Percentiles rank a stretch among this genome's conserved stretches.
These are phyloP conservation scores for Sula dactylatra DNA, from an alignment of 2,113 vertebrate species.

Conservation along the genomic window DNA sequence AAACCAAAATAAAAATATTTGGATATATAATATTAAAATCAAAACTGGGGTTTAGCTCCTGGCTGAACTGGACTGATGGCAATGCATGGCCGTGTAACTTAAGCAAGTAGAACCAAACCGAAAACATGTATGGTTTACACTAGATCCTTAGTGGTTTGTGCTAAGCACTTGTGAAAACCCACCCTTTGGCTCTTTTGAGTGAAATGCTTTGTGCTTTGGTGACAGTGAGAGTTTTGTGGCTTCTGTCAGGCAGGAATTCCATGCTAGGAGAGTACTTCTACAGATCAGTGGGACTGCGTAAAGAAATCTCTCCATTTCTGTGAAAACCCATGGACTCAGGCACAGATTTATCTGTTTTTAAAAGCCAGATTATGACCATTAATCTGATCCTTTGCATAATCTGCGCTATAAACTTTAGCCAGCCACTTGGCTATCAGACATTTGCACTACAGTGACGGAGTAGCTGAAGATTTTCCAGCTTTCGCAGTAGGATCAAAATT, in stretches of 20 bases:
- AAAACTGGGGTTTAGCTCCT: not conserved
- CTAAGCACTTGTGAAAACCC: not conserved
- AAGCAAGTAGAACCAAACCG: not conserved
- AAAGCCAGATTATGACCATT: not conserved
- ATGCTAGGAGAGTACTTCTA: fast-evolving
- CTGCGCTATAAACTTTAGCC: not conserved
- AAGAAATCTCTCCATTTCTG: not conserved
- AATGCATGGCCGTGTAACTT: not conserved
- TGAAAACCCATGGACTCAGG: fast-evolving
- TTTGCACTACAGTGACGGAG: not conserved
- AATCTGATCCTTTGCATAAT: not conserved
- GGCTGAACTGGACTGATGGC: not conserved
- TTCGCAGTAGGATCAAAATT: not conserved
- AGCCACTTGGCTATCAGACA: not conserved
- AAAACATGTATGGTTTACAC: not conserved
- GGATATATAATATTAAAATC: not conserved
- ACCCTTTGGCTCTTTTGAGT: not conserved
- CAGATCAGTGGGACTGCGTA: too few species aligned
- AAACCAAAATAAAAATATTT: not conserved
- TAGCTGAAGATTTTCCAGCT: not conserved
- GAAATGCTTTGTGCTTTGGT: not conserved
- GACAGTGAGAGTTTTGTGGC: not conserved
- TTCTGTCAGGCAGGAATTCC: not conserved
- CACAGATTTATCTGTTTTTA: not conserved
- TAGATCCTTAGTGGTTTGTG: not conserved